A percentile compares a stretch with the other conserved stretches of the same genome.
Conservation (phyloP, 2,797 vertebrate species). For the Paratrypauchen microcephalus region DNA sequence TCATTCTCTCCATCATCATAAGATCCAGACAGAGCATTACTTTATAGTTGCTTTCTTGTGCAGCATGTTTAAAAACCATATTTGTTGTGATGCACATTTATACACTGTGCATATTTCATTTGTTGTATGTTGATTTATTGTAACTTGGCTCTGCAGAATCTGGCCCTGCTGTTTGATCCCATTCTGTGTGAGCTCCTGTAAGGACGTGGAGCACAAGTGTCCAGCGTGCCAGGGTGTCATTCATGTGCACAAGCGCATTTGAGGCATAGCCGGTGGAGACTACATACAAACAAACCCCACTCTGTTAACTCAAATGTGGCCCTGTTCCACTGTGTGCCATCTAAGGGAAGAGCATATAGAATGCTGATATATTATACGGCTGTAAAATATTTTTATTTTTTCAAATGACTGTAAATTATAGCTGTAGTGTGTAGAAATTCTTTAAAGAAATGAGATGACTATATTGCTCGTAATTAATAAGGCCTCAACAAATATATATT, state of each 20-base stretch:
- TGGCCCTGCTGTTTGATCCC: constrained; percentile 70
- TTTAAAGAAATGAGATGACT: neutral
- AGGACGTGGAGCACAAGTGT: constrained; percentile 73
- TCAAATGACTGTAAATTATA: neutral
- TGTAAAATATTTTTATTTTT: neutral
- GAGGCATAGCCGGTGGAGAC: constrained; percentile 18
- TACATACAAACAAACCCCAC: neutral
- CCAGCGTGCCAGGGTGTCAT: constrained; percentile 59
- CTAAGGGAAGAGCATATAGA: neutral
- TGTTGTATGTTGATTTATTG: neutral
- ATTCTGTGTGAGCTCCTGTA: constrained; percentile 57
- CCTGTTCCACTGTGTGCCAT: neutral
- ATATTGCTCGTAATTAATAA: neutral
- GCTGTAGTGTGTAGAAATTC: neutral
- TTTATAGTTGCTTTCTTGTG: neutral
- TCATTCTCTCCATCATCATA: neutral
- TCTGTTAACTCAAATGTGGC: too few species aligned
- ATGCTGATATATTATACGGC: neutral
- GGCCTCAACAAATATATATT: too few species aligned
- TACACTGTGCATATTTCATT: neutral
- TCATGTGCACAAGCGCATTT: constrained; percentile 52
- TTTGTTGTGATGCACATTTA: neutral
- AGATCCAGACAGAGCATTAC: neutral
- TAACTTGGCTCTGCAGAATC: constrained; percentile 33
- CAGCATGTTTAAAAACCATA: neutral